phyloP scores from a whole-genome alignment of 2,888 invertebrate genomes.

The Halocaridina rubra region DNA sequence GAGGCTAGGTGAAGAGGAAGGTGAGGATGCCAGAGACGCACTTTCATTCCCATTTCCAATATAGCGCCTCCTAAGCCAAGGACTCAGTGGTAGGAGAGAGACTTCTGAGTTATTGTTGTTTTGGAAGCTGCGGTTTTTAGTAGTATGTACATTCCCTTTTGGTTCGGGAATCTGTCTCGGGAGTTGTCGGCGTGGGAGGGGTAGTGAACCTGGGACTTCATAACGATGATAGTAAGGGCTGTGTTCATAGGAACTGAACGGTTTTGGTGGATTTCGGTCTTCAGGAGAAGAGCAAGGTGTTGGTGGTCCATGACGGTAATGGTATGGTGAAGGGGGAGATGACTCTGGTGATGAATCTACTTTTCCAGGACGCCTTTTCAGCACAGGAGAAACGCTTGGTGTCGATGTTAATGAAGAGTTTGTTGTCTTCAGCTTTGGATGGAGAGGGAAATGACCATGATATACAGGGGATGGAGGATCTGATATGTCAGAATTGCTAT shows the following conservation, averaged over 20 bases:
- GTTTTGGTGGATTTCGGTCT: background rate
- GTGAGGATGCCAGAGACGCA: conserved; percentile 2
- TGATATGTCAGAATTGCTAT: conserved; percentile 57
- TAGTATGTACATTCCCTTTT: background rate
- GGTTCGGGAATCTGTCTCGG: background rate
- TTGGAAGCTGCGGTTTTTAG: background rate
- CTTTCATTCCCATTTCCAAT: background rate
- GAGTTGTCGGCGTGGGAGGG: conserved; percentile 32
- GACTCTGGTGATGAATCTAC: conserved; percentile 28
- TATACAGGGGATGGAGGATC: conserved; percentile 50
- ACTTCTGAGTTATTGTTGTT: background rate
- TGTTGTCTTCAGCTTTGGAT: background rate
- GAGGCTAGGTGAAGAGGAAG: conserved; percentile 38
- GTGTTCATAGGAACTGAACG: background rate
- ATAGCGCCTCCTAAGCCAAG: conserved; percentile 35
- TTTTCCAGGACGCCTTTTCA: background rate
- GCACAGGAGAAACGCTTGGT: conserved; percentile 11
- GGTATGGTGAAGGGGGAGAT: conserved; percentile 35
- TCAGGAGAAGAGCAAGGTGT: conserved; percentile 40
- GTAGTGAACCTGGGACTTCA: conserved; percentile 5
- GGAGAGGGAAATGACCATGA: background rate
- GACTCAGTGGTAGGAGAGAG: conserved; percentile 28
- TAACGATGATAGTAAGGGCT: background rate
- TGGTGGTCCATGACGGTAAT: background rate
- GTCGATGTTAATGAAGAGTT: conserved; percentile 23